Conservation (phyloP, 2,888 invertebrate species). For the Panorpa germanica region DNA sequence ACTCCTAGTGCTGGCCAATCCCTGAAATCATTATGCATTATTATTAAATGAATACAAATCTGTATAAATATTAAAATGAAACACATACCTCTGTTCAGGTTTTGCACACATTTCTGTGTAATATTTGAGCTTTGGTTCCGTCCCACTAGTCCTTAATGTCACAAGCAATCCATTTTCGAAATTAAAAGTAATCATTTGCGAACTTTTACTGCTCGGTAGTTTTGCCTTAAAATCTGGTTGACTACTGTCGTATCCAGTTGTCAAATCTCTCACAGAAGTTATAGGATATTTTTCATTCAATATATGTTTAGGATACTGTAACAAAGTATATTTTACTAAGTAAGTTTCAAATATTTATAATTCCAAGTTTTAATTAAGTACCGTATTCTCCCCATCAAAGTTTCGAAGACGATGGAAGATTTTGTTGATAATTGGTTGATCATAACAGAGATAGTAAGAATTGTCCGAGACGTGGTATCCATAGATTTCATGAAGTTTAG, state of each 20-base stretch:
- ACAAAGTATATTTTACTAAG: slow-evolving; percentile 15
- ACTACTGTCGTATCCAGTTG: slow-evolving; percentile 57
- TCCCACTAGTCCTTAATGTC: slow-evolving; percentile 90
- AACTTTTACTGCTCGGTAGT: slow-evolving; percentile 41
- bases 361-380: slow-evolving; percentile 18
- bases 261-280: slow-evolving; percentile 65
- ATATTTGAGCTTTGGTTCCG: slow-evolving; percentile 98
- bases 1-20: slow-evolving; percentile 39
- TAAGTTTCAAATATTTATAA: slow-evolving; percentile 1
- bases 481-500: slow-evolving; percentile 61
- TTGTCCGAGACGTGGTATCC: slow-evolving; percentile 79
- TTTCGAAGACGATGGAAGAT: slow-evolving; percentile 75
- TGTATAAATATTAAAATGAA: slow-evolving; percentile 7
- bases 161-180: slow-evolving; percentile 73
- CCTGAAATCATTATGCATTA: slow-evolving; percentile 27
- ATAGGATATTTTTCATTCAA: slow-evolving; percentile 41
- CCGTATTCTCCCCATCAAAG: slow-evolving; percentile 38
- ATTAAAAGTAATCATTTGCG: slow-evolving; percentile 89
- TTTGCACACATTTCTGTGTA: slow-evolving; percentile 77
- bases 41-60: slow-evolving; percentile 9
- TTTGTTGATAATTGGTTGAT: slow-evolving; percentile 40
- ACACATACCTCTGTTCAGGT: slow-evolving; percentile 38
- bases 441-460: slow-evolving; percentile 79
- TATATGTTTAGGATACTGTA: slow-evolving; percentile 53
- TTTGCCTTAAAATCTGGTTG: slow-evolving; percentile 48